A percentile compares a stretch with the other conserved stretches of the same genome.
phyloP scores from a whole-genome alignment of 2,113 vertebrate species.

The Eupsittula cactorum region DNA sequence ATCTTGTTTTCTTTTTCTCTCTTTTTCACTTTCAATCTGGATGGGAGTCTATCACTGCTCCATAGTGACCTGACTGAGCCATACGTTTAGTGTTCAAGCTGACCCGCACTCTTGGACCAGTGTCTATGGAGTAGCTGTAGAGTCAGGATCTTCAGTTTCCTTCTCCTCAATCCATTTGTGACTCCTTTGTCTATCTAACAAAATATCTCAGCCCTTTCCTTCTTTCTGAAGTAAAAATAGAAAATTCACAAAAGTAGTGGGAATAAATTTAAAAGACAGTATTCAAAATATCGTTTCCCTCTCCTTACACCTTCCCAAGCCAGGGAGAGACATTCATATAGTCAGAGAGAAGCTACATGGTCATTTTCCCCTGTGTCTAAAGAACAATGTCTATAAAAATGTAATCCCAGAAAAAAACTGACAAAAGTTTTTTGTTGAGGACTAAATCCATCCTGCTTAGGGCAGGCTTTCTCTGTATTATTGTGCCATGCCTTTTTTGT shows the following conservation, averaged over 20 bases:
- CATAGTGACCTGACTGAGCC: not conserved
- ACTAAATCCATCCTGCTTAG: not conserved
- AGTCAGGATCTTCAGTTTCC: not conserved
- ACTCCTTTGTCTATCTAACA: not conserved
- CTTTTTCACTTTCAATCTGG: not conserved
- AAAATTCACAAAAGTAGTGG: not conserved
- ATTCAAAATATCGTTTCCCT: not conserved
- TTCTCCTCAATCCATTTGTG: not conserved
- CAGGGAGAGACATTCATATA: not conserved
- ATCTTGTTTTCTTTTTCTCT: not conserved
- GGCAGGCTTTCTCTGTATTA: not conserved
- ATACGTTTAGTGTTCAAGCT: not conserved
- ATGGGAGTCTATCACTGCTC: not conserved
- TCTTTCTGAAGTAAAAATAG: not conserved
- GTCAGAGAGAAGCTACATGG: not conserved
- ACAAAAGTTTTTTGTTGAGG: not conserved
- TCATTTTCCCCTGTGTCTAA: not conserved
- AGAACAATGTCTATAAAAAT: not conserved
- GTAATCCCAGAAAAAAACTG: not conserved
- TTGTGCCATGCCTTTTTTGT: not conserved
- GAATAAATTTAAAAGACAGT: not conserved
- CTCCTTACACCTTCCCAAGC: not conserved
- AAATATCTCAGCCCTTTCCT: not conserved
- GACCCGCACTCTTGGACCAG: not conserved
- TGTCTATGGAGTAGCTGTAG: not conserved